Percentiles rank a stretch among this genome's conserved stretches.
Conservation (phyloP, 2,797 vertebrate genomes). For the Heterohyrax brucei region DNA sequence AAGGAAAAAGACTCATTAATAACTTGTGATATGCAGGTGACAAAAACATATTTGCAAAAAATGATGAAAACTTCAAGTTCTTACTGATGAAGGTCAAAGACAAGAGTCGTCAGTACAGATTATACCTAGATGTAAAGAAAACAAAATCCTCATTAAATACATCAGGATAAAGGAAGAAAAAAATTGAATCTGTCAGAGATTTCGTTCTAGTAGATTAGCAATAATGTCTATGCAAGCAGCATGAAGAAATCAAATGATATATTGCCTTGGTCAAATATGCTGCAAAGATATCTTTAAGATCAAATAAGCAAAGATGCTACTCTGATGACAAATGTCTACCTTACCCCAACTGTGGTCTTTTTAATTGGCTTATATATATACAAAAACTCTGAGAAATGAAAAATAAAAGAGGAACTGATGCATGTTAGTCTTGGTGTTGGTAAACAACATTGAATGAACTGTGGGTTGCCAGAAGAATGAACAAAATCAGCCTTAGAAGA, state of each 20-base stretch:
- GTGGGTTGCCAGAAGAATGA: background rate
- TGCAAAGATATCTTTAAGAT: too few relatives aligned
- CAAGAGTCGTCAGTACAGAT: background rate
- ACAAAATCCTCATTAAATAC: background rate
- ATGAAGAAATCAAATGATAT: too few relatives aligned
- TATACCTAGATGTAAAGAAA: background rate
- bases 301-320: too few relatives aligned
- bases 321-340: too few relatives aligned
- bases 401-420: background rate
- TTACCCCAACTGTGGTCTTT: too few relatives aligned
- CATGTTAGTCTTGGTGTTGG: background rate
- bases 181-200: too few relatives aligned
- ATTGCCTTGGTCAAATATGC: too few relatives aligned
- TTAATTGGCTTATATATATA: too few relatives aligned
- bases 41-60: background rate
- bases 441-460: background rate
- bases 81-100: background rate
- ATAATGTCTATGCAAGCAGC: too few relatives aligned
- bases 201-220: too few relatives aligned
- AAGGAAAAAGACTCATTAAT: background rate
- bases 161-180: too few relatives aligned
- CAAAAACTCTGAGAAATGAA: background rate
- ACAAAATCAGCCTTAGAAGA: background rate
- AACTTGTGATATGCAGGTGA: background rate
- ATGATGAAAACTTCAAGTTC: background rate